Conservation (phyloP, 2,797 vertebrate genomes). For the Smutsia gigantea region DNA sequence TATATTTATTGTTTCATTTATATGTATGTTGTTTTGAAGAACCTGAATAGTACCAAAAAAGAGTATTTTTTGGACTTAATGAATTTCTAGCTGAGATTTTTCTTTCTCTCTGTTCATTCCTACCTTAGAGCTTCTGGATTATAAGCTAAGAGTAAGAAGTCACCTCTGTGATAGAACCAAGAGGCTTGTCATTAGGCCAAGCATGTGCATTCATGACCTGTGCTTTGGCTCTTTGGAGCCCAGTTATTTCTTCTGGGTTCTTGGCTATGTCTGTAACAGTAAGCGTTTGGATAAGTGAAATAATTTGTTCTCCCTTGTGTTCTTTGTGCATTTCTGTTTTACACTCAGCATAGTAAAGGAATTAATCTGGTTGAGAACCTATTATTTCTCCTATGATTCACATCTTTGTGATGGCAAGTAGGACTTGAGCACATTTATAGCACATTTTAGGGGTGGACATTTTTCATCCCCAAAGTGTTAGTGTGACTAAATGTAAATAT, state of each 20-base stretch:
- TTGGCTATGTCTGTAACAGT: neutral
- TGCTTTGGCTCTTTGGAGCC: neutral
- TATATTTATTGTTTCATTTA: neutral
- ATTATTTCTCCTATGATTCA: neutral
- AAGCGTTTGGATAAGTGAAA: neutral
- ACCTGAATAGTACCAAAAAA: neutral
- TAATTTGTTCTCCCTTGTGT: neutral
- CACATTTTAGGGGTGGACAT: neutral
- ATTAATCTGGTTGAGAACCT: neutral
- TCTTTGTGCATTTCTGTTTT: neutral
- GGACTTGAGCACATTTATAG: neutral
- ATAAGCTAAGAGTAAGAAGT: neutral
- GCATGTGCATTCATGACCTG: neutral
- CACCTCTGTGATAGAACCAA: neutral
- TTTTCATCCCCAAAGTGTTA: neutral
- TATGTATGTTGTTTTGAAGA: neutral
- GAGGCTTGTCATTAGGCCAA: too few species aligned
- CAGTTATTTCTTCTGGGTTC: neutral
- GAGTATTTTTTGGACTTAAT: neutral
- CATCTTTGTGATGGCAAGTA: neutral
- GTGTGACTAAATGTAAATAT: neutral
- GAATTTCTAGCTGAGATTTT: neutral
- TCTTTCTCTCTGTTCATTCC: neutral
- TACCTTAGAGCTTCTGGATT: neutral
- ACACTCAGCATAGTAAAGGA: neutral